Base-by-base conservation (phyloP, 2,113 vertebrate genomes). In the Apodemus speciosus region DNA sequence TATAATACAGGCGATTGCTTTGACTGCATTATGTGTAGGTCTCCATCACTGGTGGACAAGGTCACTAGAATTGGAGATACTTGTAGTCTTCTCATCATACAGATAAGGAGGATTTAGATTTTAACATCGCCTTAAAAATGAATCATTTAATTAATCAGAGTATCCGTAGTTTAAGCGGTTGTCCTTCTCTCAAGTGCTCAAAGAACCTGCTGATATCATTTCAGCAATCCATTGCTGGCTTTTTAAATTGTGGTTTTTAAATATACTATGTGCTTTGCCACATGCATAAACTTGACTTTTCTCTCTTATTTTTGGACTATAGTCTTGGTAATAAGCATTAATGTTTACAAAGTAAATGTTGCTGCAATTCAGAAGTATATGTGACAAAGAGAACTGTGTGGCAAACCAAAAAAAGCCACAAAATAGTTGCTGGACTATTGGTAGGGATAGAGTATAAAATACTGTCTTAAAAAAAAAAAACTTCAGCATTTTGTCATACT, bases 61-160 rank as follows among this genome's bases (percentile, higher is more conserved):
- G 95, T 93, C 77, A 91, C 38, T 83, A 81, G 90, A 90, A 88
- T 9, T 85, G 94, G 91, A 85, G 80, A 90, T 53, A 72, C 40
- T 60, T 58, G 85, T 43, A n/a, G 94, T 38, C 66, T 93, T 77
- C 66, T 94, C 88, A 77, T 92, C n/a, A 0, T 49, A 51, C 60
- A 95, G 87, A 71, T 94, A 64, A 62, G 60, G 46, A 15, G 18
- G 32, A 93, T 85, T 93, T 76, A 77, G 72, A 89, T 90, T 90
- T 91, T 40, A 91, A 83, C 40, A 90, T 40, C 0, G 20, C 18
- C 85, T 94, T 83, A 53, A 86, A 93, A 89, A 77, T 27, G 76
- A 85, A 80, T 92, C 46, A 32, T 72, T 90, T 94, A 92, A 88
- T 96, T 97, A 94, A 96, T 96, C 73, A 91, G 72, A 85, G 15